Conservation (phyloP, 2,113 vertebrate genomes). For the Nyctereutes procyonoides region DNA sequence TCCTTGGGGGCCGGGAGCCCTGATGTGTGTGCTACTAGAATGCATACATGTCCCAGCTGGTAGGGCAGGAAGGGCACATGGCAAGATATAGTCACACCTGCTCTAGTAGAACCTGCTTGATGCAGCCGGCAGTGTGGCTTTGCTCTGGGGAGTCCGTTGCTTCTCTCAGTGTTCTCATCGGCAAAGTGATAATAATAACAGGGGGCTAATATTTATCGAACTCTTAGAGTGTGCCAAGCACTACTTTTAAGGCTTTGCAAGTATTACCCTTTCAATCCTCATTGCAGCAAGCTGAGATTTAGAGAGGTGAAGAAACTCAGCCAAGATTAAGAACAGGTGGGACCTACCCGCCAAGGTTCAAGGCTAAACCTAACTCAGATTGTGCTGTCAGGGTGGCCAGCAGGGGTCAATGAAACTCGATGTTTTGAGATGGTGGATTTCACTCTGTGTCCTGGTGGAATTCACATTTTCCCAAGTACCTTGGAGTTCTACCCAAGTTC, state of each 20-base stretch:
- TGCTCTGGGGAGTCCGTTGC: not conserved
- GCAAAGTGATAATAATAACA: not conserved
- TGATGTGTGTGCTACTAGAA: not conserved
- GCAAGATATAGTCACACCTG: not conserved
- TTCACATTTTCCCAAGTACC: not conserved
- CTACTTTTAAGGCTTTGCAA: not conserved
- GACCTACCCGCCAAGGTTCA: not conserved
- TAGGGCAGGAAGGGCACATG: not conserved
- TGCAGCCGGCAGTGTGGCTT: not conserved
- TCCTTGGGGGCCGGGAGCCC: not conserved
- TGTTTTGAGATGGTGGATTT: not conserved
- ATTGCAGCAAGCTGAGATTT: not conserved
- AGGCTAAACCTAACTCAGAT: not conserved
- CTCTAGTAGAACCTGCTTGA: not conserved
- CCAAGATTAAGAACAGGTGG: not conserved
- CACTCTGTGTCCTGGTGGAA: not conserved
- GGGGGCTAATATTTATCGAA: not conserved
- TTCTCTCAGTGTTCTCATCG: not conserved
- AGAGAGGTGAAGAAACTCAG: not conserved
- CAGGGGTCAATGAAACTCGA: fast-evolving
- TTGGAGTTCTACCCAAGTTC: not conserved
- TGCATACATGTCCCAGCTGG: not conserved
- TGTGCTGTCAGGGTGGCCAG: not conserved
- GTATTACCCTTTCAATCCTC: not conserved
- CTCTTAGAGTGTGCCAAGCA: not conserved